Evolutionary conservation across 2,113 vertebrate genomes (phyloP).

Genomic region (Pipra filicauda): DNA sequence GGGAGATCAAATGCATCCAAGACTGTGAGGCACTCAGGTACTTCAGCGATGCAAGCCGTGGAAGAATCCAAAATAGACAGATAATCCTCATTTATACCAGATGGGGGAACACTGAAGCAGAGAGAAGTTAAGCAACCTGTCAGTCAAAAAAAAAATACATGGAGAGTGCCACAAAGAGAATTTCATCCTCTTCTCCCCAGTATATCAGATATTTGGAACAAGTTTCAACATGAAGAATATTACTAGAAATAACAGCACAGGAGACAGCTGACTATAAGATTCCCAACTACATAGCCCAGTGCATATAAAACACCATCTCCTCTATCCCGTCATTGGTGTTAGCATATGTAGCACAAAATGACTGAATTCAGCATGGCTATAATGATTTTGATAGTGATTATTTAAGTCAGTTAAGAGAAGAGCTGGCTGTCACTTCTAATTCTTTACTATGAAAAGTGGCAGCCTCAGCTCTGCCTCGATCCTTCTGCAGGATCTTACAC

Average conservation of each 20-base stretch:
- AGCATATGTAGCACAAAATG: background rate
- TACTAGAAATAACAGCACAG: background rate
- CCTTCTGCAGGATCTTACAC: background rate
- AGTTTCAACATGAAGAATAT: background rate
- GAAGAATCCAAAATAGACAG: background rate
- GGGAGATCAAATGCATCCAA: background rate
- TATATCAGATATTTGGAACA: background rate
- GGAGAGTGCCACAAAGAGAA: background rate
- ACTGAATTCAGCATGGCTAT: background rate
- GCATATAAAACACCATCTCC: background rate
- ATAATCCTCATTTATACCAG: conserved; percentile 38
- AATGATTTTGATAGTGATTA: background rate
- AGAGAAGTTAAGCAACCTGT: conserved; percentile 17
- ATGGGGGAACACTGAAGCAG: conserved; percentile 40
- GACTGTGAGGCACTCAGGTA: background rate
- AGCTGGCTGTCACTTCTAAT: conserved; percentile 5
- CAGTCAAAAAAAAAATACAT: background rate
- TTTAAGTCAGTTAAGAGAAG: conserved; percentile 23
- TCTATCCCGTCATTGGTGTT: background rate
- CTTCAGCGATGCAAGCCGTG: background rate
- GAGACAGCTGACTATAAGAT: background rate
- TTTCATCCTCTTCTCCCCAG: background rate
- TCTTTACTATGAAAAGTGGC: background rate
- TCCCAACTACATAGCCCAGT: background rate
- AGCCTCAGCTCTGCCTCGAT: background rate